phyloP scores from a whole-genome alignment of 2,113 vertebrate genomes.

The Calyptomena viridis region DNA sequence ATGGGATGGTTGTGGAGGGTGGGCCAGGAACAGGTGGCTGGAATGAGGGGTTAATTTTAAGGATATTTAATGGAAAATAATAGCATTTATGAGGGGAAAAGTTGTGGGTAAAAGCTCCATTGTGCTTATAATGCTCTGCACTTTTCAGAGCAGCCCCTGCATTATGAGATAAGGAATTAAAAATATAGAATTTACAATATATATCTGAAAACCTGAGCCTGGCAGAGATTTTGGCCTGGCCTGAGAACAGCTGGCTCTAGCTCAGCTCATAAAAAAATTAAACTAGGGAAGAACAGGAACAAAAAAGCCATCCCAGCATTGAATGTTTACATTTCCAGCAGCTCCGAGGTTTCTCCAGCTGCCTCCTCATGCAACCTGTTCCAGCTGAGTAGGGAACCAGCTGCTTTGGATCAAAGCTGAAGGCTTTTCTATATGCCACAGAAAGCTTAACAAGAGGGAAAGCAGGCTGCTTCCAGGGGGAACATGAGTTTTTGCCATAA shows the following conservation, averaged over 20 bases:
- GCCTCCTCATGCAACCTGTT: neutral
- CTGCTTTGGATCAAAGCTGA: slow-evolving; percentile 58
- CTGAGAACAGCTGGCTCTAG: neutral
- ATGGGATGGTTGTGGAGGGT: accelerated
- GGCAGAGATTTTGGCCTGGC: neutral
- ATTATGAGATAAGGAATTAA: neutral
- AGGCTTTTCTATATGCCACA: slow-evolving; percentile 27
- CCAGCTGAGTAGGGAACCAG: slow-evolving; percentile 48
- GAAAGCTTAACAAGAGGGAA: slow-evolving; percentile 27
- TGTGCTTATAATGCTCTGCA: neutral
- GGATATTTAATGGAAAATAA: neutral
- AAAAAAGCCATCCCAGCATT: neutral
- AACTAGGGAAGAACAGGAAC: neutral
- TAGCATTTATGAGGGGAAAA: neutral
- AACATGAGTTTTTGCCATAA: slow-evolving; percentile 39
- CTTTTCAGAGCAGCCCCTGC: neutral
- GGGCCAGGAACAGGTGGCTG: neutral
- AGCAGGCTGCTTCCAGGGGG: slow-evolving; percentile 40
- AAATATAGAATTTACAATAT: neutral
- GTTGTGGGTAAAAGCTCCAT: neutral
- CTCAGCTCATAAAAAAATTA: neutral
- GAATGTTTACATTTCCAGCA: slow-evolving; percentile 42
- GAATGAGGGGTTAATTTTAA: neutral
- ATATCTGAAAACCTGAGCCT: neutral
- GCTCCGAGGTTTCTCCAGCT: slow-evolving; percentile 23